phyloP scores from a whole-genome alignment of 2,797 vertebrate species.

The Eupleurogrammus muticus region DNA sequence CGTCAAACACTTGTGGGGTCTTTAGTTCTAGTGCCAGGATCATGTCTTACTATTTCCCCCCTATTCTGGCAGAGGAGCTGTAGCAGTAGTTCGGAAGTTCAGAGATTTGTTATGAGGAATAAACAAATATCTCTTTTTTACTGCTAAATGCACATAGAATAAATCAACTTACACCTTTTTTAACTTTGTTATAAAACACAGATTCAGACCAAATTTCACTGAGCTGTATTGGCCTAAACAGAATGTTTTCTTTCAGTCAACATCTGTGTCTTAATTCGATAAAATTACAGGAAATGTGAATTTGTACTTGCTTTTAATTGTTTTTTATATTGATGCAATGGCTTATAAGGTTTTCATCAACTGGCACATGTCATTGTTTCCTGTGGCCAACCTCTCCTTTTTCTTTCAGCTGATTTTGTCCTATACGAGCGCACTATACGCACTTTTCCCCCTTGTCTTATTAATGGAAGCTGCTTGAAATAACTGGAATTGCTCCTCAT shows the following conservation, averaged over 20 bases:
- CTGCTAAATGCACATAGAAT: no score
- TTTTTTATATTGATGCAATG: no score
- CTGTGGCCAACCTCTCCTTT: no score
- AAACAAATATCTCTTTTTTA: background rate
- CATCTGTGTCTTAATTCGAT: background rate
- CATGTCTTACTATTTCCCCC: background rate
- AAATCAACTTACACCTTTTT: no score
- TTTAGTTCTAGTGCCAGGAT: background rate
- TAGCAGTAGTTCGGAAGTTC: background rate
- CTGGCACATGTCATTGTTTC: no score
- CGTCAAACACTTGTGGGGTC: conserved; percentile 7
- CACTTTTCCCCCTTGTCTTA: background rate
- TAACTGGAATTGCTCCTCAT: background rate
- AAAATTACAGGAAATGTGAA: background rate
- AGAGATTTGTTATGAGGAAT: no score
- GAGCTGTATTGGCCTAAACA: background rate
- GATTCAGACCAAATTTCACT: no score
- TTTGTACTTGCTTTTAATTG: background rate
- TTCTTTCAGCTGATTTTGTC: no score
- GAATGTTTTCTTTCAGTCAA: background rate
- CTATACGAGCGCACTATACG: no score
- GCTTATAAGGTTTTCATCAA: no score
- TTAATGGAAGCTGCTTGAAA: background rate
- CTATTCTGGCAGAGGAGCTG: no score
- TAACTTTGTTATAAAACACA: background rate